Evolutionary conservation across 53 echinoderm and acorn worm genomes (phyloP).

Genomic region (Arbacia lixula): DNA sequence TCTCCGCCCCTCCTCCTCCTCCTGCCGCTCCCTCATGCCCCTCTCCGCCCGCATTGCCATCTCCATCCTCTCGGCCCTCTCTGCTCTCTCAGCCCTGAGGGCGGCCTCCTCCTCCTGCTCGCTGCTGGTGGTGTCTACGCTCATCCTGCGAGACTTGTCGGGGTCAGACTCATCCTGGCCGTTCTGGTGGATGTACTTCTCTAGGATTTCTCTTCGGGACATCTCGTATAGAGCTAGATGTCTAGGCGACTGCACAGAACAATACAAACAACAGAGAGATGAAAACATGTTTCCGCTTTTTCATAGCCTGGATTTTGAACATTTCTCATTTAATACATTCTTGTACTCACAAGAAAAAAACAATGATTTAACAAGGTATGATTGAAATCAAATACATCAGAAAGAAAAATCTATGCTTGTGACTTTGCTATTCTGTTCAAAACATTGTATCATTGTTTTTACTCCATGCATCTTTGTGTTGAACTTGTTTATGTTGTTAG

Average conservation of each 20-base stretch:
- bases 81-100: constrained; percentile 9
- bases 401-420: too few relatives aligned
- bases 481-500: too few relatives aligned
- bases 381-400: too few relatives aligned
- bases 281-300: too few relatives aligned
- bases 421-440: too few relatives aligned
- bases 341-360: too few relatives aligned
- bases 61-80: not conserved
- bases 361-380: too few relatives aligned
- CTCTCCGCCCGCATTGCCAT: constrained; percentile 16
- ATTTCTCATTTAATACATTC: too few relatives aligned
- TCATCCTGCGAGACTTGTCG: constrained; percentile 30
- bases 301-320: too few relatives aligned
- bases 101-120: not conserved
- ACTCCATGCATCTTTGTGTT: too few relatives aligned
- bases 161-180: constrained; percentile 33
- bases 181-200: constrained; percentile 48
- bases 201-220: constrained; percentile 43
- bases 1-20: not conserved
- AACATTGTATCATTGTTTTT: too few relatives aligned
- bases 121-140: constrained; percentile 37
- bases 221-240: constrained; percentile 41
- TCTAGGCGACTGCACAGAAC: constrained; percentile 23
- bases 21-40: not conserved
- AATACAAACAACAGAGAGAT: not conserved